Evolutionary conservation across 1,140 invertebrate species (phyloP).

Genomic region (Oncopodura yosiiana): DNA sequence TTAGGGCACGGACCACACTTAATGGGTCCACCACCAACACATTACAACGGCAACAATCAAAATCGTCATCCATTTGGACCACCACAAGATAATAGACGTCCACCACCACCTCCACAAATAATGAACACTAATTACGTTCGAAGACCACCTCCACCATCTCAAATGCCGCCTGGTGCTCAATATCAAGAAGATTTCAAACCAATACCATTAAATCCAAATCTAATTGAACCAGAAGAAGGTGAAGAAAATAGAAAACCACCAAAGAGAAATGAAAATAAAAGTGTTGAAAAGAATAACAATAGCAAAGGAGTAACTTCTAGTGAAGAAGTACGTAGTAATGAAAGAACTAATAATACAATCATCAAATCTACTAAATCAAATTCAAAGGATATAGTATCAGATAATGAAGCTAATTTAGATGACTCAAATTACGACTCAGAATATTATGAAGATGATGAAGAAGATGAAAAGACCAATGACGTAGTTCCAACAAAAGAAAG

Average conservation of each 20-base stretch:
- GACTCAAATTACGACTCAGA: no score
- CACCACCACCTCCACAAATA: background rate
- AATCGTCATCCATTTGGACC: no score
- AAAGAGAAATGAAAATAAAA: background rate
- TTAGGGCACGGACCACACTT: no score
- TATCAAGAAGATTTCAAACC: background rate
- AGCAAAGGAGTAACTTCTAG: background rate
- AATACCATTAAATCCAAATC: background rate
- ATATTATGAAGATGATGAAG: conserved; percentile 4
- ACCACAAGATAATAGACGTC: background rate
- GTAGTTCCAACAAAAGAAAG: background rate
- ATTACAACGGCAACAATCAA: no score
- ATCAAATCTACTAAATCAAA: no score
- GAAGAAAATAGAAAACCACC: background rate
- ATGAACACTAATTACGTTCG: background rate
- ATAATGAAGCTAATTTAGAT: no score
- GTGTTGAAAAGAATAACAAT: background rate
- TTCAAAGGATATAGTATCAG: no score
- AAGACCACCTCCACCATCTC: background rate
- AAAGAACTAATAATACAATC: no score
- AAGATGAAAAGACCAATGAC: background rate
- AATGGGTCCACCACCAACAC: background rate
- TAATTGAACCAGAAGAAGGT: background rate
- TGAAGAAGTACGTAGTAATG: no score
- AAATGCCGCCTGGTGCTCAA: background rate